Conservation (phyloP, 2,113 vertebrate genomes). For the Talpa occidentalis region DNA sequence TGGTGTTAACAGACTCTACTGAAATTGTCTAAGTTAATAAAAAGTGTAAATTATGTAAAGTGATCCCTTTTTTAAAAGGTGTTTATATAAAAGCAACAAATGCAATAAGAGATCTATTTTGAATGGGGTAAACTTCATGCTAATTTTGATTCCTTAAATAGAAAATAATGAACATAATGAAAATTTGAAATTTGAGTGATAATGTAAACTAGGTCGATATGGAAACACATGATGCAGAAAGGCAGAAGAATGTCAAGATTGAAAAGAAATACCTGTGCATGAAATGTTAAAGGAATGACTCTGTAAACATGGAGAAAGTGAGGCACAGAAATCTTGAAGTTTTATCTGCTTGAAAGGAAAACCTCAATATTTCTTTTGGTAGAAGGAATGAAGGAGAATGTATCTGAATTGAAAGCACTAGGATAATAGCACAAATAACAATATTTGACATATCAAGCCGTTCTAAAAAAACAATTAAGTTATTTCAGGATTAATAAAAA, state of each 20-base stretch:
- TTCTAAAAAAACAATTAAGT: neutral
- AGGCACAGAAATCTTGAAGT: neutral
- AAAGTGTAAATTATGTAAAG: conserved; percentile 5
- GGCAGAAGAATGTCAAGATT: neutral
- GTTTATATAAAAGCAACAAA: neutral
- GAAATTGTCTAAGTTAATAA: neutral
- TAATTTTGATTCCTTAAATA: neutral
- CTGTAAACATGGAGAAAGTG: neutral
- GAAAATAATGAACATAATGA: neutral
- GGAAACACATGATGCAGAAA: neutral
- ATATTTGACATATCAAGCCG: neutral
- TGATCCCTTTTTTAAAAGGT: neutral
- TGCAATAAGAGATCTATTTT: neutral
- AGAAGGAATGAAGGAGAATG: neutral
- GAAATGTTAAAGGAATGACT: neutral
- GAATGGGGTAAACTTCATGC: neutral
- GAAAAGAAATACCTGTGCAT: neutral
- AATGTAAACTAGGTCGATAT: neutral
- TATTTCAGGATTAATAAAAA: neutral
- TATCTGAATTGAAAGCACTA: neutral
- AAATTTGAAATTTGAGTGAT: neutral
- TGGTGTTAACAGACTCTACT: neutral
- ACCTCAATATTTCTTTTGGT: neutral
- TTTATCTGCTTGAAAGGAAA: neutral
- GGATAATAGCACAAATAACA: neutral